These are phyloP conservation scores for Centruroides vittatus DNA, from an alignment of 1,140 invertebrate genomes.

Conservation along the genomic window DNA sequence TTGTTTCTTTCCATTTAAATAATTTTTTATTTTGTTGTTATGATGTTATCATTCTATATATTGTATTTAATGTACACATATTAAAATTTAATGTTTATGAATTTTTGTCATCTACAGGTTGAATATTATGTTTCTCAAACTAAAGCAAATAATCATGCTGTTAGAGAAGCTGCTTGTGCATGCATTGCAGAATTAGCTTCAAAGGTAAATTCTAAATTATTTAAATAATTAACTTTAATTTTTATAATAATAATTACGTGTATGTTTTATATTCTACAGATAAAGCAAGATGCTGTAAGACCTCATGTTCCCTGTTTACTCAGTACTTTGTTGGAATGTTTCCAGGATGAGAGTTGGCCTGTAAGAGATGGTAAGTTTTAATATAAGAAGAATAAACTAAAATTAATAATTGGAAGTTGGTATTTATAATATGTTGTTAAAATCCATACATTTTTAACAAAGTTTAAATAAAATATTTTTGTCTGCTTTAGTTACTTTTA, in stretches of 20 bases:
- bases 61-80: too few species aligned
- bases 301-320: constrained; percentile 32
- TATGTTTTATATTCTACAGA: constrained; percentile 16
- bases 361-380: constrained; percentile 37
- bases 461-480: too few species aligned
- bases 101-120: constrained; percentile 24
- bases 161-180: constrained; percentile 42
- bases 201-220: constrained; percentile 25
- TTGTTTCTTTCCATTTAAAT: too few species aligned
- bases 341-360: constrained; percentile 43
- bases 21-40: too few species aligned
- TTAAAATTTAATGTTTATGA: too few species aligned
- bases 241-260: constrained; percentile 1
- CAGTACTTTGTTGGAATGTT: constrained; percentile 35
- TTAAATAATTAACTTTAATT: background rate
- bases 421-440: too few species aligned
- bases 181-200: constrained; percentile 41
- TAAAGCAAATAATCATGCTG: constrained; percentile 40
- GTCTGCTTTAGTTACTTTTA: too few species aligned
- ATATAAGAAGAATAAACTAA: too few species aligned
- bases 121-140: constrained; percentile 37
- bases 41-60: too few species aligned
- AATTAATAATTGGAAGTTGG: too few species aligned
- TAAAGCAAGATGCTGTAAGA: constrained; percentile 29
- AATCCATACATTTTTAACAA: too few species aligned